A percentile compares a stretch with the other conserved stretches of the same genome.
Conservation (phyloP, 2,113 vertebrate species). For the Pachycephala philippinensis region DNA sequence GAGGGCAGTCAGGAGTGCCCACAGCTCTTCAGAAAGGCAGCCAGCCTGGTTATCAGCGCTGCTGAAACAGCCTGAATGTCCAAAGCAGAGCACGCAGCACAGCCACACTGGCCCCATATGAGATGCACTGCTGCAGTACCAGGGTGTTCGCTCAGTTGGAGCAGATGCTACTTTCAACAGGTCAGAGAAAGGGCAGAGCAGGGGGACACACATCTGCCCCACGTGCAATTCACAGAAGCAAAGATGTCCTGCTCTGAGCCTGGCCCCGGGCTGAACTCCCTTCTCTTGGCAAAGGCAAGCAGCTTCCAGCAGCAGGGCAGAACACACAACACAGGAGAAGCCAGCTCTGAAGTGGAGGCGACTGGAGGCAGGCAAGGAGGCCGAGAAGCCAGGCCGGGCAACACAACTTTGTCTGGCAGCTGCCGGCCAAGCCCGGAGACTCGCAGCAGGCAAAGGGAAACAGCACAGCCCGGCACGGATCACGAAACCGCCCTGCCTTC, state of each 20-base stretch:
- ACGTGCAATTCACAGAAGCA: background rate
- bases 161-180: background rate
- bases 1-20: background rate
- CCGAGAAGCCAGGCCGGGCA: background rate
- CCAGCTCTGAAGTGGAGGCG: background rate
- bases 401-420: background rate
- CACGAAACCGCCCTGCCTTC: background rate
- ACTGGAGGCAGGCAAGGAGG: background rate
- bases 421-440: background rate
- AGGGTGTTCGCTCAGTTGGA: background rate
- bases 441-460: background rate
- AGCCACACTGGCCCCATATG: accelerated
- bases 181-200: background rate
- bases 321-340: background rate
- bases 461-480: background rate
- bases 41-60: accelerated
- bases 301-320: background rate
- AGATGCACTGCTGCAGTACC: background rate
- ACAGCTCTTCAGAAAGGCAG: background rate
- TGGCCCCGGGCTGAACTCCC: background rate
- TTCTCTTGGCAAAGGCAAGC: background rate
- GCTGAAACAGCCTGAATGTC: background rate
- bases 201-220: background rate
- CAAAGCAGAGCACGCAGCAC: accelerated
- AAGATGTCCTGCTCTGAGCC: background rate